Percentiles rank a stretch among this genome's conserved stretches.
Conservation (phyloP, 2,113 vertebrate genomes). For the Aphyosemion australe region DNA sequence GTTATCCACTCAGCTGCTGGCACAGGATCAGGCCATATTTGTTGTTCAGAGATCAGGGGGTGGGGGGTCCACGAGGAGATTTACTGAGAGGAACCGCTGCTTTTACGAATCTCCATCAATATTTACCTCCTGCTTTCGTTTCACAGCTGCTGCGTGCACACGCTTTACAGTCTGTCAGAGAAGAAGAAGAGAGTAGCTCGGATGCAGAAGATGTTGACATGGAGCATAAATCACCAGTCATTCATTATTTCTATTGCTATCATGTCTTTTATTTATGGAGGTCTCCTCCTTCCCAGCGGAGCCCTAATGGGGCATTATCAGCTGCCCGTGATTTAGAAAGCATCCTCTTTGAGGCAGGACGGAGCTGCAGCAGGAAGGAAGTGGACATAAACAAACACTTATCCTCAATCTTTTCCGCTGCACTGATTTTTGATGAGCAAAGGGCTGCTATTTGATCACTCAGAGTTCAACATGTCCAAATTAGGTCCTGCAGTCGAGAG, state of each 20-base stretch:
- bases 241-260: not conserved
- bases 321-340: constrained; percentile 7
- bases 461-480: constrained; percentile 38
- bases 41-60: constrained; percentile 50
- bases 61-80: constrained; percentile 8
- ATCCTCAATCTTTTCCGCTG: constrained; percentile 35
- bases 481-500: constrained; percentile 46
- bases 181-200: not conserved
- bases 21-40: constrained; percentile 49
- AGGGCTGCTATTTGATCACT: constrained; percentile 39
- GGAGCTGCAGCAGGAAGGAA: not conserved
- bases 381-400: constrained; percentile 31
- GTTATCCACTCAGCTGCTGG: constrained; percentile 34
- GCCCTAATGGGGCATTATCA: constrained; percentile 2
- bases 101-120: constrained; percentile 4
- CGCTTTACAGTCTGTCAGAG: not conserved
- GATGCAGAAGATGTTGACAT: not conserved
- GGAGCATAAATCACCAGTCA: constrained; percentile 12
- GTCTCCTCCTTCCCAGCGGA: constrained; percentile 2
- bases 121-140: constrained; percentile 26
- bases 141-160: constrained; percentile 1
- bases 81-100: not conserved
- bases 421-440: constrained; percentile 9
- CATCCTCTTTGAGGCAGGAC: not conserved
- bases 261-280: constrained; percentile 13